Conservation (phyloP, 2,113 vertebrate species). For the Melospiza georgiana region DNA sequence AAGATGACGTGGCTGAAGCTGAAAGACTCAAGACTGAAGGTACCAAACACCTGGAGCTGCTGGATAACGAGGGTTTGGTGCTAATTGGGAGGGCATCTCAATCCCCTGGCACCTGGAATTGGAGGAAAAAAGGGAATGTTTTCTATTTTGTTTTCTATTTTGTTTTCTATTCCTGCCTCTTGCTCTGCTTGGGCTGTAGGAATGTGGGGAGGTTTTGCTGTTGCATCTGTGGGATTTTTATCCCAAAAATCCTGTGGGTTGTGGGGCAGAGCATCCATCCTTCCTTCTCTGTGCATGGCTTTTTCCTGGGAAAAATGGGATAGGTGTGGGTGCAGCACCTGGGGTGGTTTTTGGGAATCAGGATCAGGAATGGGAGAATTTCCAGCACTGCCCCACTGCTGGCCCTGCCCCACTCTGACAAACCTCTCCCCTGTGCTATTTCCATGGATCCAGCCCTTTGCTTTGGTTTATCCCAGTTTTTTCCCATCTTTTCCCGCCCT, state of each 20-base stretch:
- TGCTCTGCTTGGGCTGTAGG: not conserved
- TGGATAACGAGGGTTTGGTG: not conserved
- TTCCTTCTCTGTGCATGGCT: not conserved
- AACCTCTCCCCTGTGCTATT: not conserved
- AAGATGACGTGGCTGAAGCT: conserved; percentile 86
- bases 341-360: not conserved
- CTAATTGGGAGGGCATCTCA: not conserved
- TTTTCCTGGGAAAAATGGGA: not conserved
- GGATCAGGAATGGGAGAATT: not conserved
- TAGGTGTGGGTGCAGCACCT: not conserved
- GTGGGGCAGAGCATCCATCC: not conserved
- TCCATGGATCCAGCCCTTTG: not conserved
- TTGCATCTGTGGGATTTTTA: not conserved
- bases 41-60: conserved; percentile 31
- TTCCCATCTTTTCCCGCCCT: rapidly evolving
- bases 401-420: rapidly evolving
- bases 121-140: rapidly evolving
- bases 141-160: not conserved
- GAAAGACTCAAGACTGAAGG: conserved; percentile 92
- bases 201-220: not conserved
- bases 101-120: not conserved
- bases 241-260: not conserved
- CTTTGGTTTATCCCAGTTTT: rapidly evolving
- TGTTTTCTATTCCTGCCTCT: not conserved
- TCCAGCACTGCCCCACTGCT: not conserved